Evolutionary conservation across 2,113 vertebrate genomes (phyloP), one percentile per base, ranked within the genome.

Genomic region (Chlamydotis undulata): DNA sequence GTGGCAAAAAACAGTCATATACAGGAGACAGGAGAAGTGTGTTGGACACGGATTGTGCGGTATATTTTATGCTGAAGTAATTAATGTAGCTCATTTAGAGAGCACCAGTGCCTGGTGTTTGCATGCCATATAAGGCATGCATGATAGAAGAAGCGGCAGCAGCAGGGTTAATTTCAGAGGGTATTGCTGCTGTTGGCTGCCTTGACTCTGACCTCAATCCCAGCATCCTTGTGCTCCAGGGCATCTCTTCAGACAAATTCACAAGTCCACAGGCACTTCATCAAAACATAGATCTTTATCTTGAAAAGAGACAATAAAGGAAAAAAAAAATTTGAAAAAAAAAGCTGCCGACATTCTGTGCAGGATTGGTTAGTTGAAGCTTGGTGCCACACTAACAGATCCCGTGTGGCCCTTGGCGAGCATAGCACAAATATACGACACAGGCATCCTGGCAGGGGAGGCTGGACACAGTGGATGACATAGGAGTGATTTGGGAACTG

Each of bases 391-490:
- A 1, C 25, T 57, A 67, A 35, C 5, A 73, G 49, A 74, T 63
- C 35, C 1, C 12, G 1, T 25, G 12, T 37, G 16, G 24, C 14
- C 33, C 26, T 89, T 73, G 19, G 10, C 25, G 5, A 2, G 7
- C 0, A 0, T 33, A 53, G 9, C 43, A 89, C 0, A 0, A 63
- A 49, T 47, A 63, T 53, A 52, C 0, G 1, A 57, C 1, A 3
- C 33, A 43, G 49, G 21, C 17, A 5, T 33, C 25, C 28, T 39
- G 14, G 52, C 17, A 91, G 18, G 3, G 4, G 19, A 2, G 14
- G 69, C 49, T 39, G 35, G 26, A 37, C 4, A 1, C 11, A 23
- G 41, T 64, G 74, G 16, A 39, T 35, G 60, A 95, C 18, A 74
- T 4, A 47, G 9, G 8, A 83, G 2, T 19, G 12, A 79, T 18